Evolutionary conservation across 2,113 vertebrate genomes (phyloP).

Genomic region (Alces alces): DNA sequence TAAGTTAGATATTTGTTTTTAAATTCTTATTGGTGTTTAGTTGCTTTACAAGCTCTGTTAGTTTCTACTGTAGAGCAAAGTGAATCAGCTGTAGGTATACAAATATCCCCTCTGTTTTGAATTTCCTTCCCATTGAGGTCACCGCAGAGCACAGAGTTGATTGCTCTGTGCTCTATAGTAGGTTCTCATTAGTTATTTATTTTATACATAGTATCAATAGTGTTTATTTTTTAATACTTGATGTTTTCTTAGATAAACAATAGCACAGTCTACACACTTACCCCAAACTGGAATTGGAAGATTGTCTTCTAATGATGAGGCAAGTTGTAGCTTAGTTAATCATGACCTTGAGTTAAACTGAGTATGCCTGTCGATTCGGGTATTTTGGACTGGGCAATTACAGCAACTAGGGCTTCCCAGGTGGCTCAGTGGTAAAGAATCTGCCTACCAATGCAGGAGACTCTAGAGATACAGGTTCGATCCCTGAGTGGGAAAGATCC

Average conservation of each 20-base stretch:
- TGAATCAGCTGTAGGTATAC: neutral
- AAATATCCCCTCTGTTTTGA: neutral
- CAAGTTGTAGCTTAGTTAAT: neutral
- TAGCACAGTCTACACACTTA: neutral
- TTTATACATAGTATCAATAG: neutral
- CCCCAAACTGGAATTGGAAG: neutral
- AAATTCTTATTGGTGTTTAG: neutral
- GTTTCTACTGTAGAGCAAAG: neutral
- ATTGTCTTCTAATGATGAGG: neutral
- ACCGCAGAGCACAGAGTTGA: neutral
- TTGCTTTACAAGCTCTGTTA: neutral
- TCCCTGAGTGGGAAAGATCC: neutral
- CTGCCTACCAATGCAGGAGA: neutral
- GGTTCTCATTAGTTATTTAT: neutral
- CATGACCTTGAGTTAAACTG: neutral
- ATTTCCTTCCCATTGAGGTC: neutral
- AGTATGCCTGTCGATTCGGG: neutral
- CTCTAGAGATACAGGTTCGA: neutral
- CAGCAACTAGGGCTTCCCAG: neutral
- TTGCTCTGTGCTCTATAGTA: neutral
- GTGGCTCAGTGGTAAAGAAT: neutral
- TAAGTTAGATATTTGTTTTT: neutral
- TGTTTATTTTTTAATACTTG: neutral
- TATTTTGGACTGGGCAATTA: slow-evolving; percentile 5
- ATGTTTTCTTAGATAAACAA: neutral